Evolutionary conservation across 2,797 vertebrate genomes (phyloP).

Genomic region (Channa striata): DNA sequence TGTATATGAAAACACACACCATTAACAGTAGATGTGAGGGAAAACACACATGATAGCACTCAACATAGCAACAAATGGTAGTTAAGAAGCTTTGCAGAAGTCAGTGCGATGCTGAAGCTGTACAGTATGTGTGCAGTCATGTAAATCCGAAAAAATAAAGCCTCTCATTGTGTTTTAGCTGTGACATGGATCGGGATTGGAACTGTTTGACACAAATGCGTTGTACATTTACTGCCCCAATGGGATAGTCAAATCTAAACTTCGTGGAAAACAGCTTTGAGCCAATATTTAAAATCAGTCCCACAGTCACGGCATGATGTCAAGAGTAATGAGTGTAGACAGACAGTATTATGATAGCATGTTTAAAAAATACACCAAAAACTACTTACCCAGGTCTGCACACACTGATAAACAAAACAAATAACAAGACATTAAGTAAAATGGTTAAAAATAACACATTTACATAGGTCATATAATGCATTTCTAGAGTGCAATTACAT

Average conservation of each 20-base stretch:
- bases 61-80: constrained; percentile 33
- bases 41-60: constrained; percentile 32
- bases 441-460: constrained; percentile 39
- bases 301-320: constrained; percentile 39
- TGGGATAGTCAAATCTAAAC: constrained; percentile 37
- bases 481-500: constrained; percentile 55
- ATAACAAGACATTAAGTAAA: constrained; percentile 53
- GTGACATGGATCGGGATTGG: constrained; percentile 45
- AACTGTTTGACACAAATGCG: constrained; percentile 52
- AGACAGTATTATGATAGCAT: constrained; percentile 23
- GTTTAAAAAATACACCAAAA: constrained; percentile 36
- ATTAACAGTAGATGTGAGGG: constrained; percentile 14
- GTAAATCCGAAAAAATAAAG: constrained; percentile 53
- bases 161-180: constrained; percentile 50
- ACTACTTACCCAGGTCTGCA: constrained; percentile 81
- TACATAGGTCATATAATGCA: constrained; percentile 30
- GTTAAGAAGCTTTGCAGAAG: constrained; percentile 27
- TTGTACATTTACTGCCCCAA: constrained; percentile 41
- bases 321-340: constrained; percentile 34
- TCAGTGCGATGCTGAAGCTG: constrained; percentile 44
- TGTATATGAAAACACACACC: constrained; percentile 20
- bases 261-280: constrained; percentile 36
- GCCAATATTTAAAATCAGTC: constrained; percentile 45
- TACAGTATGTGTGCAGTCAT: constrained; percentile 48
- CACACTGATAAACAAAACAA: constrained; percentile 57